Conservation (phyloP, 2,113 vertebrate species). For the Mirza zaza region DNA sequence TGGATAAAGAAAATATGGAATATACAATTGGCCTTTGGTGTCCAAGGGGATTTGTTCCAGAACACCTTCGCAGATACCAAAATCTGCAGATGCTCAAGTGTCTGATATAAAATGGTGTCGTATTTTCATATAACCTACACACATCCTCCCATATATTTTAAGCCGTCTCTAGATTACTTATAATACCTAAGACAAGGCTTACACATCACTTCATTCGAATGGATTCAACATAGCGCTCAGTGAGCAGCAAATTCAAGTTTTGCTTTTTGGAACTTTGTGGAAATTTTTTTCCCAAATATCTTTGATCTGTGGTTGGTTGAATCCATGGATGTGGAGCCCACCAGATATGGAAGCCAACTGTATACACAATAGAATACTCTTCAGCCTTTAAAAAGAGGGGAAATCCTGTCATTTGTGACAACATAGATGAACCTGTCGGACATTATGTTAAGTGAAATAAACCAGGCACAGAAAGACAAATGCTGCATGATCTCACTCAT, state of each 20-base stretch:
- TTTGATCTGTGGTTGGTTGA: not conserved
- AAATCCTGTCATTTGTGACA: not conserved
- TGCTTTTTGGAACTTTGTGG: not conserved
- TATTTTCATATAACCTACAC: not conserved
- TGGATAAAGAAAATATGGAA: not conserved
- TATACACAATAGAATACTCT: not conserved
- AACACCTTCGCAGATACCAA: not conserved
- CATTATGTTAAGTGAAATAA: slow-evolving; percentile 38
- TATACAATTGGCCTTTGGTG: not conserved
- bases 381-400: slow-evolving; percentile 9
- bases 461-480: slow-evolving; percentile 19
- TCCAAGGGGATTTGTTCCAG: not conserved
- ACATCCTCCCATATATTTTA: not conserved
- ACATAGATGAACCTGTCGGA: not conserved
- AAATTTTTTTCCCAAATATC: not conserved
- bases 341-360: not conserved
- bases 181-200: not conserved
- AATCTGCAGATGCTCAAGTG: not conserved
- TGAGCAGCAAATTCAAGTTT: not conserved
- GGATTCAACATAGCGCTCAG: not conserved
- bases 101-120: not conserved
- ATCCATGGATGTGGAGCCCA: not conserved
- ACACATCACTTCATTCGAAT: not conserved
- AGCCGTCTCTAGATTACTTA: not conserved
- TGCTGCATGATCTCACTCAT: slow-evolving; percentile 6